Percentiles rank a stretch among this genome's conserved stretches.
Conservation (phyloP, 2,888 invertebrate genomes). For the Trachelus troglodyta region DNA sequence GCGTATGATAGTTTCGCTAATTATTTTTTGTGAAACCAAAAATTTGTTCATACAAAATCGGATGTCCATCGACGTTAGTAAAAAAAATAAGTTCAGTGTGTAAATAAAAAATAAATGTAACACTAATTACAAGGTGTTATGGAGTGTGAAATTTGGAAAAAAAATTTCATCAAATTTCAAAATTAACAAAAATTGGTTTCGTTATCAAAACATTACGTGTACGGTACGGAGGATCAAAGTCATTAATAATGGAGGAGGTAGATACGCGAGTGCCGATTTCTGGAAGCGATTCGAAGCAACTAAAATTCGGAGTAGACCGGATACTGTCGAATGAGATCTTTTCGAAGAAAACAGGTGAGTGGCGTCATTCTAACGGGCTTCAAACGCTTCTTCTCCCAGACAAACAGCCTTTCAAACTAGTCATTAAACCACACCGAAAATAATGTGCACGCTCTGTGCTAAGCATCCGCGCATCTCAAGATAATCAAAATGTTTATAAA, state of each 20-base stretch:
- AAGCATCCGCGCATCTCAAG: not conserved
- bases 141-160: not conserved
- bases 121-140: not conserved
- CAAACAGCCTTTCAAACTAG: not conserved
- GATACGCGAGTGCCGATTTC: slow-evolving; percentile 29
- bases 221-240: not conserved
- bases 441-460: not conserved
- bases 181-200: not conserved
- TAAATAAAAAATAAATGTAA: not conserved
- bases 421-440: not conserved
- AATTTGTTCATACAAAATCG: not conserved
- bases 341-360: slow-evolving; percentile 40
- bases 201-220: not conserved
- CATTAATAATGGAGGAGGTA: slow-evolving; percentile 31
- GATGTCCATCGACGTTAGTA: not conserved
- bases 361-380: not conserved
- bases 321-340: slow-evolving; percentile 70
- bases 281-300: slow-evolving; percentile 37
- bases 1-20: not conserved
- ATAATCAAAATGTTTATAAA: slow-evolving; percentile 11
- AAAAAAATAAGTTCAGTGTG: not conserved
- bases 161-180: not conserved
- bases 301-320: slow-evolving; percentile 79
- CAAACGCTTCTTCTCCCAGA: not conserved
- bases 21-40: not conserved